A percentile compares a stretch with the other conserved stretches of the same genome.
These are phyloP conservation scores for Cephus runcator DNA, from an alignment of 2,888 invertebrate species.

Conservation along the genomic window DNA sequence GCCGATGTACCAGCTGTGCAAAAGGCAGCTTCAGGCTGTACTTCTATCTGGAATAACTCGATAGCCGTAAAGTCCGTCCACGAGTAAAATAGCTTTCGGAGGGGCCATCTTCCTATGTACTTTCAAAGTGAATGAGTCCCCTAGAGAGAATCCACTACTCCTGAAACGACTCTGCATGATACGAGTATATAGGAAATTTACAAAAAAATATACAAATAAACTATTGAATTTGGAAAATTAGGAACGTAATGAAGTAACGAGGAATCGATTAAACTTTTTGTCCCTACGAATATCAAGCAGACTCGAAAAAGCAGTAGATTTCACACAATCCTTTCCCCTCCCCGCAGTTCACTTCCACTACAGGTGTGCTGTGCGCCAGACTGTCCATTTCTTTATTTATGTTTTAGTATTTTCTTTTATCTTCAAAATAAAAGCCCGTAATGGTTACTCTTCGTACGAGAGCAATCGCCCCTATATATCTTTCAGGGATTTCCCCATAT, in stretches of 20 bases:
- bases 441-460: background rate
- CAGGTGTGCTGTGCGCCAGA: background rate
- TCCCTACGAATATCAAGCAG: background rate
- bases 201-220: background rate
- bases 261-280: background rate
- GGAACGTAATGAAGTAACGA: background rate
- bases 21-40: background rate
- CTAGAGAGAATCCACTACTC: background rate
- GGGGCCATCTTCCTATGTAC: no score
- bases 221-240: background rate
- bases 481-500: background rate
- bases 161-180: background rate
- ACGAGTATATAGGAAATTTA: background rate
- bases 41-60: no score
- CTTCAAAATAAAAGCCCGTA: background rate
- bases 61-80: no score
- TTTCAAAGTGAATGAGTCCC: no score
- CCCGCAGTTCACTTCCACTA: background rate
- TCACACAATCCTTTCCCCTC: background rate
- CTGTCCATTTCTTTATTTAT: background rate
- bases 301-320: background rate
- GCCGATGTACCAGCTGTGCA: background rate
- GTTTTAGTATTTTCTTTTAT: background rate
- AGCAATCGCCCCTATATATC: background rate
- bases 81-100: background rate